Evolutionary conservation across 2,797 vertebrate genomes (phyloP).

Genomic region (Phoxinus dragarum): DNA sequence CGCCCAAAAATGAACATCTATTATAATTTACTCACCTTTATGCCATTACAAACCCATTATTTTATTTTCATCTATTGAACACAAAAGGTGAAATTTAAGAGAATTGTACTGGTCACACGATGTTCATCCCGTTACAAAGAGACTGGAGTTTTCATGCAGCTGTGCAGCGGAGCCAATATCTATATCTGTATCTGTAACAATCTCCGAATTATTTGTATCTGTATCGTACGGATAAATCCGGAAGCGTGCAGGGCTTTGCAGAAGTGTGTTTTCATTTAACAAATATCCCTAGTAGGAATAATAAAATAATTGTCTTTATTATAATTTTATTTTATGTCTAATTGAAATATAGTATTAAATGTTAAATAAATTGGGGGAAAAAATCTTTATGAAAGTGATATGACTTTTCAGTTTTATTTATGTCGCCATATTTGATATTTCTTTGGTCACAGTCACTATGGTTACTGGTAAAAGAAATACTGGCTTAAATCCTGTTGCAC

Average conservation of each 20-base stretch:
- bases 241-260: neutral
- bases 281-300: neutral
- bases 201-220: neutral
- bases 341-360: too few relatives aligned
- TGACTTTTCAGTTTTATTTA: neutral
- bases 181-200: neutral
- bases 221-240: neutral
- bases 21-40: neutral
- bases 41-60: neutral
- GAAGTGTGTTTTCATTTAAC: neutral
- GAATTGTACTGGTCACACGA: neutral
- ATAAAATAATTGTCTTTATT: too few relatives aligned
- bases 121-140: neutral
- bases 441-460: neutral
- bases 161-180: neutral
- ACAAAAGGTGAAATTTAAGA: conserved; percentile 6
- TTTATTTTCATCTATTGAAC: neutral
- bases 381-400: neutral
- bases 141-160: neutral
- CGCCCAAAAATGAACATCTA: neutral
- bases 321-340: too few relatives aligned
- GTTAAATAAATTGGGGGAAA: too few relatives aligned
- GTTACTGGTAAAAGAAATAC: neutral
- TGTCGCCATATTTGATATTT: neutral
- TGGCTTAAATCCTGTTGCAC: neutral